Base-by-base conservation (phyloP, 2,888 invertebrate species). In the Hecatera dysodea region DNA sequence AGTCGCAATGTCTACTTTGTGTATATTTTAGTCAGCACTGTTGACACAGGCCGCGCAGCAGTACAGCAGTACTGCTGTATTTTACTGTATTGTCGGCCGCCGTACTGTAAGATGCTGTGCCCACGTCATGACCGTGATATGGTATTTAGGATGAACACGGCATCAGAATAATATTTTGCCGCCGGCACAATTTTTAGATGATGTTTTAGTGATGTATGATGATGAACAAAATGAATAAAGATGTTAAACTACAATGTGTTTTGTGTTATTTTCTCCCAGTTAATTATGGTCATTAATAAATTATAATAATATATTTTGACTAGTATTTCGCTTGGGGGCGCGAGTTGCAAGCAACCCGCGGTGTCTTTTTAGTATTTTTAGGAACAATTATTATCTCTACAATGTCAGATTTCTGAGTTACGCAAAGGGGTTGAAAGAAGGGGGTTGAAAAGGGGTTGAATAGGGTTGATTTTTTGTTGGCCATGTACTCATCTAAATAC, bases 51-150 rank as follows among this genome's bases (percentile, higher is more conserved):
- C 5, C 44, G 55, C 1, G 55, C 29, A 29, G 44, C 55, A 12
- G 19, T 65, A 33, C 29, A 56, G 64, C 64, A 65, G 44, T 55
- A 65, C 4, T 65, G 55, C 33, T 64, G 55, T 44, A 64, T n/a
- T n/a, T n/a, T n/a, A 65, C 55, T 65, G 64, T 12, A 57, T 66
- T 36, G 39, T 39, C 9, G 62, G 62, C 48, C 52, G 67, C 19
- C 67, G 67, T 52, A 67, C 50, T 60, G 67, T 56, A 9, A 29
- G 61, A 19, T 68, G n/a, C 62, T 65, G 64, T 55, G 64, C 64
- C 42, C 64, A 55, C 7, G 44, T 44, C 29, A 64, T 64, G 64
- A 55, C 46, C 4, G 65, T 66, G 33, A 46, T 70, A 59, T 71
- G 60, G 66, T 71, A 66, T 11, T 59, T 66, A 29, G 59, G 55